Percentiles rank a stretch among this genome's conserved stretches.
Conservation (phyloP, 2,113 vertebrate species). For the Poeciliopsis turrubarensis region DNA sequence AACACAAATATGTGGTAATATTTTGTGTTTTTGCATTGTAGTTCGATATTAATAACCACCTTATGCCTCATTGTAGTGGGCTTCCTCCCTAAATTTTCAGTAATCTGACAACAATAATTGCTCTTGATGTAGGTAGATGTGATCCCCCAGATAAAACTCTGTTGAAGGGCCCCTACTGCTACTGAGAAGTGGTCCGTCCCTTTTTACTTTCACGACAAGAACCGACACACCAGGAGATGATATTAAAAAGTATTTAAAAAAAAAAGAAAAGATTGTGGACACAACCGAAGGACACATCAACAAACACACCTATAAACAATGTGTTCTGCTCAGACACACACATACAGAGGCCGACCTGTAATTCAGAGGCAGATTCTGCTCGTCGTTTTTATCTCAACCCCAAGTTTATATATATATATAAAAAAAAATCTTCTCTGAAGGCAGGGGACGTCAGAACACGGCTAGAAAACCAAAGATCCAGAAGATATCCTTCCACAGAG, state of each 20-base stretch:
- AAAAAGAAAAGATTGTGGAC: slow-evolving; percentile 38
- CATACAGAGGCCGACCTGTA: slow-evolving; percentile 57
- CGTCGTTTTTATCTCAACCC: no score
- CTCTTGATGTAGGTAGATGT: no score
- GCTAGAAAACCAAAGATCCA: not conserved
- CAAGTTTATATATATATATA: no score
- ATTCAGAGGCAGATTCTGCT: slow-evolving; percentile 45
- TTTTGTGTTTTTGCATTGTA: no score
- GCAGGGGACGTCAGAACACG: not conserved
- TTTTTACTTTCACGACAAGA: slow-evolving; percentile 54
- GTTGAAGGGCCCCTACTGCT: no score
- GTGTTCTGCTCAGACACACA: slow-evolving; percentile 48
- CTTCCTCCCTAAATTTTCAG: no score
- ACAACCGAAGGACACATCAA: slow-evolving; percentile 54
- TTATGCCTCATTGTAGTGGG: no score
- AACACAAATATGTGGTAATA: no score
- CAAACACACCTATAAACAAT: slow-evolving; percentile 70
- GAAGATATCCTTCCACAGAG: slow-evolving; percentile 15
- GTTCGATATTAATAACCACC: no score
- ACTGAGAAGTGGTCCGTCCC: no score
- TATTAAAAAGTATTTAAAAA: slow-evolving; percentile 31
- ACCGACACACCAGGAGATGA: slow-evolving; percentile 50
- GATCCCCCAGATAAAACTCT: no score
- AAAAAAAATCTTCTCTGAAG: not conserved
- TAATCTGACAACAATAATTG: no score